Evolutionary conservation across 64 coral and sea anemone genomes (phyloP), one percentile per base, ranked within the genome.

Genomic region (Anthopleura sola): DNA sequence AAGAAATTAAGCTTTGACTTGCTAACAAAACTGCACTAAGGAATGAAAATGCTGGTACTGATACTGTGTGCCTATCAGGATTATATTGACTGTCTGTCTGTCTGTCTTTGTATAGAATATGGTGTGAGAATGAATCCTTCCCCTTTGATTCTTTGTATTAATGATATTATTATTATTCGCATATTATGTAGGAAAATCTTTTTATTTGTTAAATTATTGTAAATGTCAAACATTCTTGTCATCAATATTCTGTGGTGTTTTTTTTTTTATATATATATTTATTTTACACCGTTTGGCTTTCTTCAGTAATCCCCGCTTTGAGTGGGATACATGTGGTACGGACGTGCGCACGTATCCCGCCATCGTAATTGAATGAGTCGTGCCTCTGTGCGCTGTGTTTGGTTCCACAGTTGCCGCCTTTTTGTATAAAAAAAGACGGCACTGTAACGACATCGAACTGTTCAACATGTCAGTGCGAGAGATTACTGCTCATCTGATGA

Each of bases 121-220:
- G 58, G 13, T 15, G 26, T 71, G 14, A 14, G 15, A 71, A 71
- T 71, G 10, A 71, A 71, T 71, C n/a, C 14, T 9, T 71, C n/a
- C 29, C 40, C 36, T 23, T 0, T 79, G 0, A 48, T 38, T 79
- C 76, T 79, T 79, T 38, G 36, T 79, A 79, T 79, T 79, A 44
- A 38, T 79, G 76, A 79, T 79, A 79, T 77, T 77, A 40, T 38
- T 79, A 79, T 77, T 77, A 40, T 38, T 48, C 8, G 13, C 31
- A 48, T 48, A 79, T 79, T 79, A 79, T 44, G 76, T 79, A 79
- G 44, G 38, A 44, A 20, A 79, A 10, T 79, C 36, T 79, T 79
- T 79, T 79, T 79, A 79, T 79, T 79, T 79, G 76, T 48, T 79
- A 79, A 79, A 44, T 79, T 79, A 79, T 79, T 79, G 37, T 79